Evolutionary conservation across 1,140 invertebrate genomes (phyloP).

Genomic region (Brachionus calyciflorus): DNA sequence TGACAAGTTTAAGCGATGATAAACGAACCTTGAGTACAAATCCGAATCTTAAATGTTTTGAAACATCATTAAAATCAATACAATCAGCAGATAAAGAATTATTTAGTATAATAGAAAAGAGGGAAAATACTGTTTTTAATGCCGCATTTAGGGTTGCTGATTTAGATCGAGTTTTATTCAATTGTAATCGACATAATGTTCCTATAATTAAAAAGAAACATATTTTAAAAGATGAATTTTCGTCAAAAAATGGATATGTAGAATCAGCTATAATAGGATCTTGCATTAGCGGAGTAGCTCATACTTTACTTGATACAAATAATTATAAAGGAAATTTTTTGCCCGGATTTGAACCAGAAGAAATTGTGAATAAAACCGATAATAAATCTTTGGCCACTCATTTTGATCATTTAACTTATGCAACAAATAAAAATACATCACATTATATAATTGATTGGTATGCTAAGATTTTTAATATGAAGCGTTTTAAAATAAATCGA

Average conservation of each 20-base stretch:
- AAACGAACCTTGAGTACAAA: not conserved
- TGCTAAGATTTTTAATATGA: conserved; percentile 62
- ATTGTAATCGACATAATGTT: conserved; percentile 4
- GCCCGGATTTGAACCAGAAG: conserved; percentile 18
- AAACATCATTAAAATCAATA: conserved; percentile 33
- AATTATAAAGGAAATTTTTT: conserved; percentile 45
- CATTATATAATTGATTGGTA: conserved; percentile 61
- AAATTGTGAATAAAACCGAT: not conserved
- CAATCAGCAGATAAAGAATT: not conserved
- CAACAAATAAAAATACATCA: conserved; percentile 57
- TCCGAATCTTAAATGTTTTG: not conserved
- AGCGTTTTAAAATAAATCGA: conserved; percentile 63
- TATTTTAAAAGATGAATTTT: not conserved
- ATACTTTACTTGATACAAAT: conserved; percentile 22
- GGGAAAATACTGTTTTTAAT: conserved; percentile 36
- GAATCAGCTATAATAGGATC: conserved; percentile 17
- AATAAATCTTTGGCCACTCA: conserved; percentile 49
- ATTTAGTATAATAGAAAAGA: not conserved
- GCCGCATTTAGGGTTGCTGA: conserved; percentile 28
- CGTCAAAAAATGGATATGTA: not conserved
- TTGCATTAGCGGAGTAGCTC: conserved; percentile 18
- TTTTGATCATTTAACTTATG: conserved; percentile 63
- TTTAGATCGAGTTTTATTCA: conserved; percentile 37
- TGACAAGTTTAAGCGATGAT: not conserved
- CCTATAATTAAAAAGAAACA: conserved; percentile 24